Evolutionary conservation across 2,888 invertebrate species (phyloP).

Genomic region (Frankliniella intonsa): DNA sequence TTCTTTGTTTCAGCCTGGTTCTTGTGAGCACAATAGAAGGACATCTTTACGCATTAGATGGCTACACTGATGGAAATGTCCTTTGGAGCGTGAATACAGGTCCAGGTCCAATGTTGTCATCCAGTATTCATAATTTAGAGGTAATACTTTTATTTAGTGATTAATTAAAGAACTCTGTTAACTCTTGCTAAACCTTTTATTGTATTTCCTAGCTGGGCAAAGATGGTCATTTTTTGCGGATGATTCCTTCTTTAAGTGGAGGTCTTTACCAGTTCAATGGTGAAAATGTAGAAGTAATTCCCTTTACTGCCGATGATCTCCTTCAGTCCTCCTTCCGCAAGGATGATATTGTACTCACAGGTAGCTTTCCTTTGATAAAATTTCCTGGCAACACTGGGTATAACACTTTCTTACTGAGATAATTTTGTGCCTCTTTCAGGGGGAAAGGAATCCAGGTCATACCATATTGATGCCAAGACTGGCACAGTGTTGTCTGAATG

Average conservation of each 20-base stretch:
- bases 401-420: constrained; percentile 19
- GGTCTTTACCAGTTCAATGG: constrained; percentile 89
- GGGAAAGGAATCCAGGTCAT: constrained; percentile 78
- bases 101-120: constrained; percentile 71
- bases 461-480: constrained; percentile 74
- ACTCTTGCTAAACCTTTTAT: constrained; percentile 31
- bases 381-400: neutral
- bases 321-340: constrained; percentile 82
- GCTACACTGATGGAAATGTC: constrained; percentile 59
- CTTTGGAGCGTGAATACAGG: constrained; percentile 78
- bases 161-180: constrained; percentile 28
- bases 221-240: constrained; percentile 77
- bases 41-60: constrained; percentile 73
- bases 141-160: constrained; percentile 47
- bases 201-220: constrained; percentile 61
- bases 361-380: constrained; percentile 44
- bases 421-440: constrained; percentile 49
- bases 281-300: constrained; percentile 72
- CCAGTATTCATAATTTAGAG: constrained; percentile 83
- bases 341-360: constrained; percentile 78
- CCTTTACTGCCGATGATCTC: constrained; percentile 79
- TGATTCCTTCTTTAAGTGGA: constrained; percentile 91
- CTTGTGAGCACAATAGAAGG: constrained; percentile 91
- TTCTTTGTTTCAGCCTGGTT: constrained; percentile 56
- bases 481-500: constrained; percentile 74